Evolutionary conservation across 2,797 vertebrate species (phyloP), one percentile per base, ranked within the genome.

Genomic region (Dendrocincla tyrannina): DNA sequence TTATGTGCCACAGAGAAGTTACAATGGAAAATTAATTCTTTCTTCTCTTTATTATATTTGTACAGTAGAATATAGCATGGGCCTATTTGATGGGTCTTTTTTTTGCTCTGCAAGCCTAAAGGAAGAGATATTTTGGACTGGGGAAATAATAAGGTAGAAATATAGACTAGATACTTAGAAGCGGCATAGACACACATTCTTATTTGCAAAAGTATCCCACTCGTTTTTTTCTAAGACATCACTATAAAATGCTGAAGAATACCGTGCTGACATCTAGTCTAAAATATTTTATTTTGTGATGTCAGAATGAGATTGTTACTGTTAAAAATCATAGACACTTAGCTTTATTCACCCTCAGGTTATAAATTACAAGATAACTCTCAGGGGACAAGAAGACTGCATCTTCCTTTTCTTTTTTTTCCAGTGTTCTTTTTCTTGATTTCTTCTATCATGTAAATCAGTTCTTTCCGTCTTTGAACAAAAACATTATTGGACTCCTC

Each of bases 161-260:
- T 89, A 81, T 5, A 53, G n/a, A 46, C 8, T 58, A n/a, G 52
- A n/a, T 39, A 58, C 2, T 69, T 66, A 7, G 56, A 93, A 82
- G 88, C 4, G 69, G 20, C 7, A 15, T 12, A 82, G 35, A 50
- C 24, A 50, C 22, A 23, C 0, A 0, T 58, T 88, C 27, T 23
- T 3, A 47, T 85, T 89, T 93, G 32, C 7, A 66, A 10, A 85
- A 64, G 27, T 14, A 55, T 22, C 5, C 8, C 1, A 25, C 49
- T 47, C 9, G 16, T 41, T 53, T 63, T 53, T 60, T 75, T 37
- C 32, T 17, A 66, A 42, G 19, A 32, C 10, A n/a, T 66, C 18
- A 14, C 5, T 79, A 17, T 32, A 59, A 85, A 85, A 47, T 59
- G 16, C 17, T 70, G 17, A 58, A 56, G 32, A 78, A 55, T 32